Evolutionary conservation across 2,797 vertebrate species (phyloP), one percentile per base, ranked within the genome.

Genomic region (Galago senegalensis): DNA sequence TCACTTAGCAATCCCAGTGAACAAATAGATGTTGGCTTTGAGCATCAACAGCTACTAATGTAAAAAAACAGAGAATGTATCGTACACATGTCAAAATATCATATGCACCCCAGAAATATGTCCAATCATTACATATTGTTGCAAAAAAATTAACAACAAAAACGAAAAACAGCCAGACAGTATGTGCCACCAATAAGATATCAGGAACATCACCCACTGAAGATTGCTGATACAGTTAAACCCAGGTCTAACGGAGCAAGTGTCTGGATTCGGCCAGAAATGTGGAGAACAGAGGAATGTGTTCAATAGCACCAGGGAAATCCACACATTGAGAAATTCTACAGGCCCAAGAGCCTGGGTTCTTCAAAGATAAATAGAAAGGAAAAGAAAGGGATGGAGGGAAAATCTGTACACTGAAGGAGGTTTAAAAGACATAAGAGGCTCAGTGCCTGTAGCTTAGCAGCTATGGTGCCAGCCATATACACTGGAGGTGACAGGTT

Each of bases 271-370:
- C 9, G 8, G 61, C 23, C 0, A 0, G 63, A 61, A 70, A 29
- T 18, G 7, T 60, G 16, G 20, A 31, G 21, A 5, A 6, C 5
- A 12, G 61, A 53, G 65, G 25, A 53, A 20, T 0, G 7, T 23
- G 5, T 61, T 75, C 29, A 5, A 0, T 72, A 11, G 37, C 3
- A 4, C 56, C 34, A 27, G 86, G 65, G 18, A 76, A 58, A 79
- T 21, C 61, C 65, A 37, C 56, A 9, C 16, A 2, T 17, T 3
- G 17, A 43, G 49, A 29, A 13, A 82, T 31, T 14, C 65, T 43
- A 20, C 10, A n/a, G 49, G 13, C 11, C 58, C 12, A 0, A 5
- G 2, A 0, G 58, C 31, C 3, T 8, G 37, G 29, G 2, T 1
- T n/a, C 34, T 29, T 86, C 25, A n/a, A 58, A 79, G 20, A 40